Base-by-base conservation (phyloP, 2,888 invertebrate genomes). In the Drosophila atroscutellata region DNA sequence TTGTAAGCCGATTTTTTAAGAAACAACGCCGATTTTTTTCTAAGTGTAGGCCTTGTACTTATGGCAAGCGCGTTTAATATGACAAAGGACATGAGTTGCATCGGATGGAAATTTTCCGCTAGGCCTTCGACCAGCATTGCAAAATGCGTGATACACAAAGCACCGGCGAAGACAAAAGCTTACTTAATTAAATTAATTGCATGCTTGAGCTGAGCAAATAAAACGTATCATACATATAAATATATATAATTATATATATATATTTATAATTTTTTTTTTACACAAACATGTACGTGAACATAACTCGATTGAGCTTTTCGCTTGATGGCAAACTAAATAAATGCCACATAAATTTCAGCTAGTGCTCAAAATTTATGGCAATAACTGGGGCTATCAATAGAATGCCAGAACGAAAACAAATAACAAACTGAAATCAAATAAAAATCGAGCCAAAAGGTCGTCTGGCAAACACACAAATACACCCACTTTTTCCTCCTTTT, bases 151-250 rank as follows among this genome's bases (percentile, higher is more conserved):
- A 55, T 51, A 70, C 63, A 83, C 72, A 80, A 75, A 83, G 71
- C 52, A 49, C 57, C 59, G 50, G 45, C 51, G 61, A 61, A 59
- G 68, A 65, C 54, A 79, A 79, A 63, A 67, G 63, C 80, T 75
- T 67, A 50, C 66, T 71, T 66, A 75, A 80, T 77, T 77, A 75
- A 75, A 77, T 77, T 77, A 77, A 77, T 77, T 77, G 77, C 76
- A 28, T 60, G 58, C 57, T 49, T 51, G 58, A 24, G 50, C 62
- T 62, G 70, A 56, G 20, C 39, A 61, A 66, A 64, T 75, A 74
- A 69, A 65, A 30, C 24, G 49, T 42, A 60, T 55, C 24, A 58
- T 45, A 51, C 32, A 0, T 3, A 3, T 24, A 42, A 37, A 54
- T 30, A 3, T 20, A 8, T 0, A 13, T 13, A 20, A 9, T 30